phyloP scores from a whole-genome alignment of 1,140 invertebrate genomes.

The Varroa destructor region DNA sequence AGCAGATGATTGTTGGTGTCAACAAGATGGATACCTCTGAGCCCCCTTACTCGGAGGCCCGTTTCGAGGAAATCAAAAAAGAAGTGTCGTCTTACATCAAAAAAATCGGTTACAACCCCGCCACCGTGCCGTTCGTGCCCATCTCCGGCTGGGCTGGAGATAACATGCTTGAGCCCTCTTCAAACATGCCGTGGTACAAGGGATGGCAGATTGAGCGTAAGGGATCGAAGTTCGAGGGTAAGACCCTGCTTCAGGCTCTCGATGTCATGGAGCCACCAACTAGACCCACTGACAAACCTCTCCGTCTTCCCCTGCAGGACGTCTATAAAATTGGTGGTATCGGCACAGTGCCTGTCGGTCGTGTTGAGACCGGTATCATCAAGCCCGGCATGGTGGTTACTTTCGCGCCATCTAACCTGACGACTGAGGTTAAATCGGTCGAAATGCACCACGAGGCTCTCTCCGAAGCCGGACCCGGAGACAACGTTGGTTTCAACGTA shows the following conservation, averaged over 20 bases:
- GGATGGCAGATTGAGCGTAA: conserved; percentile 47
- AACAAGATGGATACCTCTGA: conserved; percentile 52
- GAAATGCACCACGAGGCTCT: conserved; percentile 50
- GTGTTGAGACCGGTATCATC: conserved; percentile 49
- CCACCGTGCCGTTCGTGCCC: conserved; percentile 48
- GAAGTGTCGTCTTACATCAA: conserved; percentile 48
- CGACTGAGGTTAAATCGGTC: conserved; percentile 51
- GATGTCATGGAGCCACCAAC: conserved; percentile 46
- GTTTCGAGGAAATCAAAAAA: conserved; percentile 46
- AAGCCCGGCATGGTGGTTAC: conserved; percentile 49
- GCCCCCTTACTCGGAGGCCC: conserved; percentile 43
- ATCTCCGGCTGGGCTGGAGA: conserved; percentile 49
- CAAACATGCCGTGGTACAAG: conserved; percentile 47
- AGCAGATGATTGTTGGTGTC: conserved; percentile 49
- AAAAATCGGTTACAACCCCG: conserved; percentile 50
- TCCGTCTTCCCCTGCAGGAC: conserved; percentile 49
- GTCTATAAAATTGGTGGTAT: conserved; percentile 55
- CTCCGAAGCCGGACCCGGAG: conserved; percentile 45
- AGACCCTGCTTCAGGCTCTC: conserved; percentile 46
- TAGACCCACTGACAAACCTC: conserved; percentile 47
- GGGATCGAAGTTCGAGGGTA: conserved; percentile 41
- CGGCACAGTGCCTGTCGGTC: conserved; percentile 50
- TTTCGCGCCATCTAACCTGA: conserved; percentile 46
- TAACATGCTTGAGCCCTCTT: conserved; percentile 44
- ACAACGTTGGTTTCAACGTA: conserved; percentile 51